These are phyloP conservation scores for Lacanobia oleracea DNA, from an alignment of 2,888 invertebrate genomes.

Conservation along the genomic window DNA sequence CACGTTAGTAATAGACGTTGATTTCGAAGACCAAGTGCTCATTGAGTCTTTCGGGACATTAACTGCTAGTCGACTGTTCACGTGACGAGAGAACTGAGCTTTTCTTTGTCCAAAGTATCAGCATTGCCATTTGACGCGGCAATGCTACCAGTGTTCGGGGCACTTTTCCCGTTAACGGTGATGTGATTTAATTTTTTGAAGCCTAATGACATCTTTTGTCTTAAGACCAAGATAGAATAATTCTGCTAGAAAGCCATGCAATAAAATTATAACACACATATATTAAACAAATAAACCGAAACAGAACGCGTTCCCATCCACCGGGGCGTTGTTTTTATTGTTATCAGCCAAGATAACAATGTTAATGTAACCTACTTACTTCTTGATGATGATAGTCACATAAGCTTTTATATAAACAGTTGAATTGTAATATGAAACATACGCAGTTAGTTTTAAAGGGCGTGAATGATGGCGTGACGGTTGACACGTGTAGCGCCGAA, in stretches of 20 bases:
- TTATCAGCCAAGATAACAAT: constrained; percentile 63
- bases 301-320: constrained; percentile 25
- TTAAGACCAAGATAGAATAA: background rate
- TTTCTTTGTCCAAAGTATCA: too few relatives aligned
- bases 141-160: too few relatives aligned
- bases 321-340: constrained; percentile 49
- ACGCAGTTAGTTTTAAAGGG: background rate
- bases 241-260: background rate
- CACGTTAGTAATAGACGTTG: background rate
- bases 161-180: too few relatives aligned
- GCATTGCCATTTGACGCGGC: too few relatives aligned
- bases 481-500: too few relatives aligned
- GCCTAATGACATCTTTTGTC: too few relatives aligned
- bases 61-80: too few relatives aligned
- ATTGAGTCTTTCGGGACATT: too few relatives aligned
- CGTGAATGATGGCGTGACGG: background rate
- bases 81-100: too few relatives aligned
- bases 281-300: constrained; percentile 25
- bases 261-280: background rate
- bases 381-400: constrained; percentile 39
- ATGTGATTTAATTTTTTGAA: too few relatives aligned
- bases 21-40: background rate
- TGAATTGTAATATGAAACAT: constrained; percentile 12
- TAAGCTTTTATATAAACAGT: constrained; percentile 30
- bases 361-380: constrained; percentile 62